A percentile compares a stretch with the other conserved stretches of the same genome.
Conservation (phyloP, 30 jellyfish, hydroid and myxozoan species). For the Turritopsis dohrnii region DNA sequence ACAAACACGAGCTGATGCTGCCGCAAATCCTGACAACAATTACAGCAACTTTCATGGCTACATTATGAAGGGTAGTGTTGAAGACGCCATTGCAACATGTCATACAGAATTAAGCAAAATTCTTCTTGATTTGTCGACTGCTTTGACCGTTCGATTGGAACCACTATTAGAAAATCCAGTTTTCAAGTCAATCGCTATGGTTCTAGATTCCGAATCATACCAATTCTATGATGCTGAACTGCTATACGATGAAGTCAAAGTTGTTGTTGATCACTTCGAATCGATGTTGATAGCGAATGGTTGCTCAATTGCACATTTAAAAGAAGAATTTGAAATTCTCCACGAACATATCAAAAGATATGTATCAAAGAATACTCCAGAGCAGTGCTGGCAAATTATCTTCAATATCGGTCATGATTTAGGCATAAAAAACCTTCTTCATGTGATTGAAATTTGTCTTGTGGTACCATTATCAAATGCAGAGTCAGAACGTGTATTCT, state of each 20-base stretch:
- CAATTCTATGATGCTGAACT: background rate
- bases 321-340: background rate
- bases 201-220: background rate
- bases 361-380: background rate
- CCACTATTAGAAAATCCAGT: background rate
- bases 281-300: background rate
- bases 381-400: background rate
- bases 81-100: background rate
- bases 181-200: background rate
- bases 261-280: background rate
- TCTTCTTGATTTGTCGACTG: background rate
- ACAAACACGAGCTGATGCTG: background rate
- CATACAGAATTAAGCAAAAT: background rate
- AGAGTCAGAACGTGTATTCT: background rate
- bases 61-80: background rate
- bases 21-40: background rate
- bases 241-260: background rate
- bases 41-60: background rate
- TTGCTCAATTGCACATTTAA: background rate
- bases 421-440: background rate
- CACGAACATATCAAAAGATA: background rate
- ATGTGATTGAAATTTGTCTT: background rate
- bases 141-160: background rate
- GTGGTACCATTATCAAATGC: background rate
- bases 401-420: background rate